A percentile compares a stretch with the other conserved stretches of the same genome.
Conservation (phyloP, 2,888 invertebrate species). For the Hybos culiciformis region DNA sequence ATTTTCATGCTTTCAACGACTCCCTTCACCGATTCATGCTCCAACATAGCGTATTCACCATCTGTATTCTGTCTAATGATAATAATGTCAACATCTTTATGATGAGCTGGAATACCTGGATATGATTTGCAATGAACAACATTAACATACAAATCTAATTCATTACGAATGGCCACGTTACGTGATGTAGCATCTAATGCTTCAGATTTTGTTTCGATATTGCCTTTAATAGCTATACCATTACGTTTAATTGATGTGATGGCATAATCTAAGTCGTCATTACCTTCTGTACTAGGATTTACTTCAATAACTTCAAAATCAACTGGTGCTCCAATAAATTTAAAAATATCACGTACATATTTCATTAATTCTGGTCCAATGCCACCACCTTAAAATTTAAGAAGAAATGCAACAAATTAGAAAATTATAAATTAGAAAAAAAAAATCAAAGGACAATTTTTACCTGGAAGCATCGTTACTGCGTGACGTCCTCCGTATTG, state of each 20-base stretch:
- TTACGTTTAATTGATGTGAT: constrained; percentile 91
- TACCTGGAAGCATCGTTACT: constrained; percentile 89
- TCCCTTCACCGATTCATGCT: constrained; percentile 86
- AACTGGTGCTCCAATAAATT: constrained; percentile 80
- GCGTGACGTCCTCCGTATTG: constrained; percentile 93
- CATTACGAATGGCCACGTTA: constrained; percentile 85
- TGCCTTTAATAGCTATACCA: constrained; percentile 89
- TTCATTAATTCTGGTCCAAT: constrained; percentile 93
- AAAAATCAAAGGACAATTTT: no score
- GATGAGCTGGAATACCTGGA: constrained; percentile 66
- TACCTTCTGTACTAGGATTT: constrained; percentile 58
- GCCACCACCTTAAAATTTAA: no score
- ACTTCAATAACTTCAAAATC: constrained; percentile 92
- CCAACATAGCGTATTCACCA: constrained; percentile 95
- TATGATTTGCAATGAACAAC: constrained; percentile 85
- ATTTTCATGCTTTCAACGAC: constrained; percentile 95
- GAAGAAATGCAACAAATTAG: no score
- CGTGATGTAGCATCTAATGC: constrained; percentile 70
- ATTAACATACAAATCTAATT: constrained; percentile 87
- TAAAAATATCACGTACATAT: constrained; percentile 82
- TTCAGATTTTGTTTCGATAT: constrained; percentile 89
- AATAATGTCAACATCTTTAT: constrained; percentile 76
- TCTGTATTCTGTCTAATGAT: constrained; percentile 93
- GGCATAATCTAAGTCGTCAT: constrained; percentile 79
- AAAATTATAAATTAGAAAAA: no score